phyloP scores from a whole-genome alignment of 2,113 vertebrate genomes.

The Neogobius melanostomus region DNA sequence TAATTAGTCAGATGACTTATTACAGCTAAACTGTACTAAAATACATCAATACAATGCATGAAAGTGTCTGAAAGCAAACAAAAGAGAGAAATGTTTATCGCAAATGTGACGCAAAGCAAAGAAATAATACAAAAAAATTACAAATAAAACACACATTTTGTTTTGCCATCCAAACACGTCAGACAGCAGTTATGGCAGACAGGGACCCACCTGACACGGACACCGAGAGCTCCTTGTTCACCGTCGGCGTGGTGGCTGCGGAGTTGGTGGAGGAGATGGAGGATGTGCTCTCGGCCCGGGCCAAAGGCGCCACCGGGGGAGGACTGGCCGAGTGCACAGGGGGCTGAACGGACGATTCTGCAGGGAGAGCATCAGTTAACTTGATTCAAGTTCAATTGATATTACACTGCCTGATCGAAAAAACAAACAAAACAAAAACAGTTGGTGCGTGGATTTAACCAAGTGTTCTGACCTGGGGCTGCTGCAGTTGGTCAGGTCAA shows the following conservation, averaged over 20 bases:
- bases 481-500: no score
- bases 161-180: neutral
- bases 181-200: slow-evolving; percentile 18
- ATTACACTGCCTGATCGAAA: no score
- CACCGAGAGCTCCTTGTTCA: slow-evolving; percentile 85
- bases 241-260: slow-evolving; percentile 94
- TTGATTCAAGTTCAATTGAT: neutral
- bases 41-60: no score
- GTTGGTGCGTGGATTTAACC: no score
- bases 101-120: no score
- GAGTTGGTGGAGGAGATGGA: slow-evolving; percentile 98
- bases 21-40: no score
- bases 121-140: neutral
- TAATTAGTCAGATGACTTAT: no score
- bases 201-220: slow-evolving; percentile 79
- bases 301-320: slow-evolving; percentile 92
- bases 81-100: no score
- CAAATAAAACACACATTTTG: slow-evolving; percentile 12
- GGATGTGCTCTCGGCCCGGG: slow-evolving; percentile 95
- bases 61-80: no score
- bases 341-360: slow-evolving; percentile 94
- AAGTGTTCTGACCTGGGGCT: no score
- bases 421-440: no score
- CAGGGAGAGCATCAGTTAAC: neutral
- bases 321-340: slow-evolving; percentile 93